These are phyloP conservation scores for Drosophila mimica DNA, from an alignment of 2,888 invertebrate species.

Conservation along the genomic window DNA sequence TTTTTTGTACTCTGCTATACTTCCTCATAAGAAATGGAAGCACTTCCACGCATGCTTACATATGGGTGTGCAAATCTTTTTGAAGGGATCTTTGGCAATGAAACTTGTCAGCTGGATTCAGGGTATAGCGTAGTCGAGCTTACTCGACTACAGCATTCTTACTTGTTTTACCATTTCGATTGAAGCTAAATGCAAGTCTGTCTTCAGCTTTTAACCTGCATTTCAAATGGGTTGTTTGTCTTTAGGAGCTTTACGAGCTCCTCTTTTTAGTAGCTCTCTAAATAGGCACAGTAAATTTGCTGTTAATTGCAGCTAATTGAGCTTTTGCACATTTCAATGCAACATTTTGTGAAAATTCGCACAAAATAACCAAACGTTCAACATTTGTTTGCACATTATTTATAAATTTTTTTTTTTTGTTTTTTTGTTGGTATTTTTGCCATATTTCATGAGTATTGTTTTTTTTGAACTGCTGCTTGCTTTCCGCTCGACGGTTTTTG, in stretches of 20 bases:
- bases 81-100: not conserved
- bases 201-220: not conserved
- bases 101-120: not conserved
- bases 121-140: no score
- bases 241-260: not conserved
- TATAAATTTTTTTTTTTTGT: not conserved
- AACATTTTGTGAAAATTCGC: constrained; percentile 69
- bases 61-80: no score
- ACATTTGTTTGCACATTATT: constrained; percentile 7
- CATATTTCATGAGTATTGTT: not conserved
- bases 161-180: not conserved
- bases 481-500: constrained; percentile 55
- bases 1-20: no score
- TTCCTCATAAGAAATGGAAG: not conserved
- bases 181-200: not conserved
- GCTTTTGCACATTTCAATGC: constrained; percentile 73
- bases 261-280: constrained; percentile 48
- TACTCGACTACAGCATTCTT: not conserved
- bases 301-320: constrained; percentile 75
- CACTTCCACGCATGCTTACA: no score
- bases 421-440: not conserved
- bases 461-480: constrained; percentile 24
- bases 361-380: constrained; percentile 69
- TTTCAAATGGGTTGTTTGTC: not conserved
- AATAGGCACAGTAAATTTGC: constrained; percentile 46